Evolutionary conservation across 2,113 vertebrate genomes (phyloP), one percentile per base, ranked within the genome.

Genomic region (Hippocampus barbouri): DNA sequence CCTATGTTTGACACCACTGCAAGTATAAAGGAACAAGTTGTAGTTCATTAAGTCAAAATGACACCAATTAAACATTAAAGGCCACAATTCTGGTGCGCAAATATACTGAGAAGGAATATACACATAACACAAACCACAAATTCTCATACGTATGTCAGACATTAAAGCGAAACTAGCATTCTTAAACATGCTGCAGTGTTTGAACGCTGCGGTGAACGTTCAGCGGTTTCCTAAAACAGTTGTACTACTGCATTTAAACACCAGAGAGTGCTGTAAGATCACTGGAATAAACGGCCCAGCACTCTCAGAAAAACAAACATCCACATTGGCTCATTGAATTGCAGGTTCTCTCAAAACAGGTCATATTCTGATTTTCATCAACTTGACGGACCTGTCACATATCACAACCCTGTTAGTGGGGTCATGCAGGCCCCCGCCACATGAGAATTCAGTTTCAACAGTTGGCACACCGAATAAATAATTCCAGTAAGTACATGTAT

Each of bases 201-300:
- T 10, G 15, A 15, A 61, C 59, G 7, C 18, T 30, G 3, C 23
- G 6, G 15, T 18, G 6, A 34, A 60, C 23, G 11, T 25, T 54
- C 0, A 5, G 11, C 10, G 4, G 2, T 27, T 5, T 1, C 10
- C 8, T 2, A 27, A 61, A 18, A 61, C 6, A 41, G 63, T 11
- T 91, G 92, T 77, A 86, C 76, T 92, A 84, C 85, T 79, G 25
- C 69, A 43, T 10, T 21, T 23, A 18, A 76, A 41, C 93, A 90
- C 91, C 92, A 91, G 91, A 89, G 88, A 91, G 80, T 86, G 90
- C 91, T 94, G 83, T 72, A 84, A 86, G 90, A 93, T 89, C 89
- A 92, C 78, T 76, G 66, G 85, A 89, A 78, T 66, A 80, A 83
- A 78, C 83, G 27, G 83, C 82, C 71, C 47, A 72, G 66, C 53